These are phyloP conservation scores for Ictalurus furcatus DNA, from an alignment of 2,113 vertebrate genomes.

Conservation along the genomic window DNA sequence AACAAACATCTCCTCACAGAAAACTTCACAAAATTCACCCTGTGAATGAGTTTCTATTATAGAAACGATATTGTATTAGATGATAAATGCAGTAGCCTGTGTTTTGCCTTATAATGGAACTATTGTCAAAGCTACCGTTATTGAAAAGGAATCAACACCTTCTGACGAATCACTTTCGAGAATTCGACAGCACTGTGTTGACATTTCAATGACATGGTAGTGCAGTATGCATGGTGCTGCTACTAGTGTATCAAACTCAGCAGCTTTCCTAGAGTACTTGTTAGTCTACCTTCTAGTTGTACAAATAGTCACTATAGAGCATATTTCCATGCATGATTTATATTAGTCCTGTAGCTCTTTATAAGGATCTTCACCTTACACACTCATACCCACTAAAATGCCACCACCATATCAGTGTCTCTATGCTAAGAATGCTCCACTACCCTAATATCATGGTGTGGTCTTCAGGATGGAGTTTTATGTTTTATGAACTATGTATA, in stretches of 20 bases:
- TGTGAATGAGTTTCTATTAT: too few species aligned
- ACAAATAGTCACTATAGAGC: neutral
- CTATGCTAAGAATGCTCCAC: neutral
- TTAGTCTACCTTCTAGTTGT: neutral
- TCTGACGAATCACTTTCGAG: neutral
- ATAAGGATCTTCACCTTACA: neutral
- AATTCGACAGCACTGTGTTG: neutral
- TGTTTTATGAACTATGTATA: too few species aligned
- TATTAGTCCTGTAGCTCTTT: neutral
- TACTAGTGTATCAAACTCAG: neutral
- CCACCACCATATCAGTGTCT: neutral
- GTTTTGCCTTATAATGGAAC: neutral
- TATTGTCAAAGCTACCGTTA: neutral
- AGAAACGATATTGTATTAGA: too few species aligned
- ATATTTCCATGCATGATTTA: neutral
- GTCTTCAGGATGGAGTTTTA: neutral
- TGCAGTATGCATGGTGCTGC: neutral
- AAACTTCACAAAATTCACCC: neutral
- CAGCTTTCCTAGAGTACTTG: neutral
- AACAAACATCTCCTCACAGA: neutral
- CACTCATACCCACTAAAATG: neutral
- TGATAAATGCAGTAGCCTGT: too few species aligned
- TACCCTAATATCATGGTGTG: neutral
- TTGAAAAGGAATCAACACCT: neutral
- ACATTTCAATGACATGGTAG: neutral